These are phyloP conservation scores for Gracilinanus agilis DNA, from an alignment of 2,113 vertebrate species.

Conservation along the genomic window DNA sequence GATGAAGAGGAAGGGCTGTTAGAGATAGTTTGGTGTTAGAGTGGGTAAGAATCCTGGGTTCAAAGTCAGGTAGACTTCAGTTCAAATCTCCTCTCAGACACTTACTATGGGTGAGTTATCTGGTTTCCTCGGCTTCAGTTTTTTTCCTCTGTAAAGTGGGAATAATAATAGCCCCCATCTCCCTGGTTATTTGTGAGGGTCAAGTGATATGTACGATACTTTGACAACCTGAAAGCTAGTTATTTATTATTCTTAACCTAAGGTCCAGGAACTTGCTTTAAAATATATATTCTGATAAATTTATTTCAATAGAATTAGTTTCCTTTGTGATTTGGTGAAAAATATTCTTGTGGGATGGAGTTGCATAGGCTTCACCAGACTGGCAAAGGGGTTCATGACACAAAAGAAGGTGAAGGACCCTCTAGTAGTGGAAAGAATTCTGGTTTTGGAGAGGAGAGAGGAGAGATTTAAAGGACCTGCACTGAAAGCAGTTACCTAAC, in stretches of 20 bases:
- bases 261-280: neutral
- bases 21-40: no score
- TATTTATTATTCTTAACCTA: no score
- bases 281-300: neutral
- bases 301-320: neutral
- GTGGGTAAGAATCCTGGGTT: no score
- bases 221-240: neutral
- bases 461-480: no score
- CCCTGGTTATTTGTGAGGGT: neutral
- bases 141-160: neutral
- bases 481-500: neutral
- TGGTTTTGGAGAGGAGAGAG: neutral
- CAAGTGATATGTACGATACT: neutral
- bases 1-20: neutral
- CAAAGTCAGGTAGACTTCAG: neutral
- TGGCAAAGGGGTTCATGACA: neutral
- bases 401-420: neutral
- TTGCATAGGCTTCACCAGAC: neutral
- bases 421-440: neutral
- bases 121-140: neutral
- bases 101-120: neutral
- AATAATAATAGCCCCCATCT: neutral
- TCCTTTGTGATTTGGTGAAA: neutral
- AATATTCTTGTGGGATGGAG: no score
- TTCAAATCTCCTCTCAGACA: no score